phyloP scores from a whole-genome alignment of 2,888 invertebrate genomes.

The Orthonevra nobilis region DNA sequence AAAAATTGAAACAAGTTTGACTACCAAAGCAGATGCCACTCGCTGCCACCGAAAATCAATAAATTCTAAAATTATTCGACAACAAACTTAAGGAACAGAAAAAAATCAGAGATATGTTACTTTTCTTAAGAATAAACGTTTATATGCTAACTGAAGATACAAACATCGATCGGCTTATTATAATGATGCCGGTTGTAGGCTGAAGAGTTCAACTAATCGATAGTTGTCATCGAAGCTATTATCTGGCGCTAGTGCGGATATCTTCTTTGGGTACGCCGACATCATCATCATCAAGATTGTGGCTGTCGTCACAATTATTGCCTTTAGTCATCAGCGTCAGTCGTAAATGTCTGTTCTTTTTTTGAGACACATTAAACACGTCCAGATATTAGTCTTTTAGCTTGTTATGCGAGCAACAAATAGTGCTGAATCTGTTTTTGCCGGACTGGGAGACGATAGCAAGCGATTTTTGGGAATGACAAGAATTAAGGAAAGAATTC shows the following conservation, averaged over 20 bases:
- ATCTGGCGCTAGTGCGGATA: conserved; percentile 6
- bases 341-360: conserved; percentile 13
- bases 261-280: conserved; percentile 7
- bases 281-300: conserved; percentile 13
- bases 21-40: not conserved
- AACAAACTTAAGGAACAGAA: not conserved
- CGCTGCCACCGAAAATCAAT: conserved; percentile 13
- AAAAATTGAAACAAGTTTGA: conserved; percentile 2
- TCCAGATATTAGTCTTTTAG: not conserved
- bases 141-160: conserved; percentile 62
- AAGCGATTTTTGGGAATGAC: too few species aligned
- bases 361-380: not conserved
- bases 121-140: too few species aligned
- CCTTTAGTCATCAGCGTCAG: not conserved
- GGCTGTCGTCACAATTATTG: conserved; percentile 15
- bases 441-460: too few species aligned
- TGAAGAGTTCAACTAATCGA: conserved; percentile 30
- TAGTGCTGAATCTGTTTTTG: too few species aligned
- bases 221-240: conserved; percentile 41
- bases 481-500: too few species aligned
- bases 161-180: too few species aligned
- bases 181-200: too few species aligned
- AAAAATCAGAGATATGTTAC: not conserved
- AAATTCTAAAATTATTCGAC: conserved; percentile 7
- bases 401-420: conserved; percentile 24